Base-by-base conservation (phyloP, 2,888 invertebrate species). In the Dasysyrphus albostriatus region DNA sequence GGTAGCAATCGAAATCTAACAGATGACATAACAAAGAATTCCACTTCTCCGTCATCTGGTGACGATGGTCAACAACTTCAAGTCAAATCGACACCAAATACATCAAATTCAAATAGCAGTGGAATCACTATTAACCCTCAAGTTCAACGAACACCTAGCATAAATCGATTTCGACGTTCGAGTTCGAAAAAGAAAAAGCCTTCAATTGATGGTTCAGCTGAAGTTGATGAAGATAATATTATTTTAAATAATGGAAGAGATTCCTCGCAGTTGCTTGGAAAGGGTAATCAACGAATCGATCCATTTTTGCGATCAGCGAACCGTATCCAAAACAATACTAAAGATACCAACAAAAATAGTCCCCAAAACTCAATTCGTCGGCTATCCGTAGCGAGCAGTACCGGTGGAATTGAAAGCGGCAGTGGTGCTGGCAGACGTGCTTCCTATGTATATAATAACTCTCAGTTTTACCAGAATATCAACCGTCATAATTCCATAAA, bases 281-380 rank as follows among this genome's bases (percentile, higher is more conserved):
- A 80, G 32, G 88, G 58, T 61, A 58, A 83, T 39, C 92, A 94
- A 75, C 95, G 95, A 90, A 94, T 94, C 89, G 95, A 95, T 89
- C 92, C 95, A 8, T 93, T 95, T 8, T 93, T 95, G 54, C 94
- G 94, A 51, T 94, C 95, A 6, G 94, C 95, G 8, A 94, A 94
- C 90, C 94, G 95, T 87, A 96, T 96, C 89, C 95, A 96, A 91
- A 96, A 96, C 91, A 96, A 96, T 90, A 96, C 96, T 1, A 96
- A 96, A 90, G 95, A 95, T 37, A 96, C 92, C 14, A 92, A 92
- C 83, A 92, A 91, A n/a, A 80, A 95, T 82, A 96, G 96, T 91
- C 96, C 96, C 29, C 96, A 96, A 80, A 96, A 96, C 92, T 96
- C 96, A 16, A 94, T 96, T 88, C 89, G 92, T 6, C 90, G 92